Conservation (phyloP, 2,797 vertebrate species). For the Scleropages formosus region DNA sequence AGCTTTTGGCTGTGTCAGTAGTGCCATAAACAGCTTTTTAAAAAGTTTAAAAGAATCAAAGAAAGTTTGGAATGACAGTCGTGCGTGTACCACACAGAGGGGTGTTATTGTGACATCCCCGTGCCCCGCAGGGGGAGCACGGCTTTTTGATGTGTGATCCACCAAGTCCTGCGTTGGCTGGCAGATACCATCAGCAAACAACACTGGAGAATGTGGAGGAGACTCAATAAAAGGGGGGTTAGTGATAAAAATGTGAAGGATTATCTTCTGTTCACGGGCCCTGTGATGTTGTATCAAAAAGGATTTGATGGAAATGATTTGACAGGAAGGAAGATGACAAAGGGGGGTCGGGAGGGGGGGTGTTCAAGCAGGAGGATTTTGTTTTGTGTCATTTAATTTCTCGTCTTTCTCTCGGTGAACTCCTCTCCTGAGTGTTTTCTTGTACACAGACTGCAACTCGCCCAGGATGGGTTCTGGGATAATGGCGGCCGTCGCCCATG, state of each 20-base stretch:
- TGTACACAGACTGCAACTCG: conserved; percentile 66
- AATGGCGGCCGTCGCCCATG: conserved; percentile 60
- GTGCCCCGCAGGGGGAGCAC: conserved; percentile 37
- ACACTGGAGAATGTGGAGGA: conserved; percentile 60
- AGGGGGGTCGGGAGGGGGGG: not conserved
- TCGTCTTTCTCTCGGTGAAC: conserved; percentile 37
- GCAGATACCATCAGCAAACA: conserved; percentile 70
- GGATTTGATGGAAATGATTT: conserved; percentile 67
- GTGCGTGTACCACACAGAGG: conserved; percentile 36
- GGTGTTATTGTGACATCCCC: conserved; percentile 45
- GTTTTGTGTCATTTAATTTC: conserved; percentile 56
- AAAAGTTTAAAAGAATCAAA: conserved; percentile 15
- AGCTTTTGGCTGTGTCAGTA: conserved; percentile 38
- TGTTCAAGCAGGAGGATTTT: conserved; percentile 51
- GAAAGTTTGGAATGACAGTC: conserved; percentile 45
- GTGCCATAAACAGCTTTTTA: not conserved
- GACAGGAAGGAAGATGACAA: conserved; percentile 45
- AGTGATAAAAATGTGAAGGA: conserved; percentile 70
- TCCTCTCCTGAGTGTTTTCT: conserved; percentile 57
- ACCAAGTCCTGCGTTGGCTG: conserved; percentile 56
- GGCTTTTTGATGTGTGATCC: conserved; percentile 61
- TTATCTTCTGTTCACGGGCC: conserved; percentile 70
- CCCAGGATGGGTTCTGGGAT: conserved; percentile 61
- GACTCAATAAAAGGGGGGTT: conserved; percentile 59
- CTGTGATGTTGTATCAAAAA: conserved; percentile 72